A percentile compares a stretch with the other conserved stretches of the same genome.
Evolutionary conservation across 2,888 invertebrate species (phyloP).

Genomic region (Cheilosia scutellata): DNA sequence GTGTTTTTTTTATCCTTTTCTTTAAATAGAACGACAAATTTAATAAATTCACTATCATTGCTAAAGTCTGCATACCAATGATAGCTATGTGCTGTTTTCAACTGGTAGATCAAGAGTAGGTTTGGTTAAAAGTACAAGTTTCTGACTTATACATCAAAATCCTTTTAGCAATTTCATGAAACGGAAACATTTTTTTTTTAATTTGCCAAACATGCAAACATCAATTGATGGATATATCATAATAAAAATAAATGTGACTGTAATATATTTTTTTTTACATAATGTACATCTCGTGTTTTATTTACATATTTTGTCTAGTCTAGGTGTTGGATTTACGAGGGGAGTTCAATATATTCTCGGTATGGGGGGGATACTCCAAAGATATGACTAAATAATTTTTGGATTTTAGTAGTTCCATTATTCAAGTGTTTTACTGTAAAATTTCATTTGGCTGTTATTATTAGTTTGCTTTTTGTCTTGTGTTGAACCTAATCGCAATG

Average conservation of each 20-base stretch:
- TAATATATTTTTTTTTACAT: constrained; percentile 69
- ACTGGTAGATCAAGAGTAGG: neutral
- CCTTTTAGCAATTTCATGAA: neutral
- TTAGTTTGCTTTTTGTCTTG: too few relatives aligned
- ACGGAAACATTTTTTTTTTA: neutral
- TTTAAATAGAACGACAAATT: constrained; percentile 15
- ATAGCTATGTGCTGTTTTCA: too few relatives aligned
- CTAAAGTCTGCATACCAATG: neutral
- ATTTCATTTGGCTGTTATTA: too few relatives aligned
- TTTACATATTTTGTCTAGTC: neutral
- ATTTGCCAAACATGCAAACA: neutral
- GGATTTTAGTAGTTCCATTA: too few relatives aligned
- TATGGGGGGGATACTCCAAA: too few relatives aligned
- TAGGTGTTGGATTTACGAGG: too few relatives aligned
- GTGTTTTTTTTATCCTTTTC: constrained; percentile 35
- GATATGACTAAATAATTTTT: too few relatives aligned
- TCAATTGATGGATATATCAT: neutral
- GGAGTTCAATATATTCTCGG: too few relatives aligned
- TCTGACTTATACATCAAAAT: neutral
- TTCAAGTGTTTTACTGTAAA: too few relatives aligned
- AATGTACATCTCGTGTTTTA: constrained; percentile 29
- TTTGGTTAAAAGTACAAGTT: neutral
- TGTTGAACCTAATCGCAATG: too few relatives aligned
- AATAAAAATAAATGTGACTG: constrained; percentile 32
- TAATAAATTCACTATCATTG: constrained; percentile 11